Conservation (phyloP, 1,140 invertebrate species). For the Stegodyphus mimosarum region DNA sequence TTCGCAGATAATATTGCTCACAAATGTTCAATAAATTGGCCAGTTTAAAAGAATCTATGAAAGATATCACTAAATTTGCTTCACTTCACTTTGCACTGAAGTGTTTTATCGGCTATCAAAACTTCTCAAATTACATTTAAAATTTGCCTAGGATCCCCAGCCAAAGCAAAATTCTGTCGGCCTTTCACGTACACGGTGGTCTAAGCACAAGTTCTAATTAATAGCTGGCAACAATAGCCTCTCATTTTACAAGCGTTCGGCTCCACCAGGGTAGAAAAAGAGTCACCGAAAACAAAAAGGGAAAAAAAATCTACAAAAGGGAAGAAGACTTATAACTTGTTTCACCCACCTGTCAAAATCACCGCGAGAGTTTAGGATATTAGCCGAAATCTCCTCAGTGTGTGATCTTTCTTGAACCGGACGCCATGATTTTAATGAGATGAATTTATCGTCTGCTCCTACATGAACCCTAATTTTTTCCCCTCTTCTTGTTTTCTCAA, state of each 20-base stretch:
- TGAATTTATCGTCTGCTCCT: conserved; percentile 43
- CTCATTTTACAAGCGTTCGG: conserved; percentile 39
- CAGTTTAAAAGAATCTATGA: no score
- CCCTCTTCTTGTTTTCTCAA: no score
- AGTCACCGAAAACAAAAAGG: conserved; percentile 1
- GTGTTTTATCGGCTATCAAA: no score
- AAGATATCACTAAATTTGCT: no score
- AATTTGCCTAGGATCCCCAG: conserved; percentile 8
- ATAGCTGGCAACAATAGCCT: conserved; percentile 42
- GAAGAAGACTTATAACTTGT: conserved; percentile 41
- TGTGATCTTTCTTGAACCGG: conserved; percentile 32
- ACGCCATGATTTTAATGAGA: conserved; percentile 49
- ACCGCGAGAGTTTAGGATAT: conserved; percentile 23
- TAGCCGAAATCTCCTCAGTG: conserved; percentile 11
- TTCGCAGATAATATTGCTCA: no score
- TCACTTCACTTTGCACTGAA: no score
- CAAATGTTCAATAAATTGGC: no score
- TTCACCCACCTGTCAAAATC: conserved; percentile 45
- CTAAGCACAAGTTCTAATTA: conserved; percentile 35
- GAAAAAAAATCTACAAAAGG: background rate
- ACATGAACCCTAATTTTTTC: conserved; percentile 15
- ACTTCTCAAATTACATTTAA: background rate
- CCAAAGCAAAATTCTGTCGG: background rate
- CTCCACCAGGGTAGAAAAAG: conserved; percentile 7
- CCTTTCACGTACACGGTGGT: conserved; percentile 34